Base-by-base conservation (phyloP, 1,140 invertebrate genomes). In the Cylas formicarius region DNA sequence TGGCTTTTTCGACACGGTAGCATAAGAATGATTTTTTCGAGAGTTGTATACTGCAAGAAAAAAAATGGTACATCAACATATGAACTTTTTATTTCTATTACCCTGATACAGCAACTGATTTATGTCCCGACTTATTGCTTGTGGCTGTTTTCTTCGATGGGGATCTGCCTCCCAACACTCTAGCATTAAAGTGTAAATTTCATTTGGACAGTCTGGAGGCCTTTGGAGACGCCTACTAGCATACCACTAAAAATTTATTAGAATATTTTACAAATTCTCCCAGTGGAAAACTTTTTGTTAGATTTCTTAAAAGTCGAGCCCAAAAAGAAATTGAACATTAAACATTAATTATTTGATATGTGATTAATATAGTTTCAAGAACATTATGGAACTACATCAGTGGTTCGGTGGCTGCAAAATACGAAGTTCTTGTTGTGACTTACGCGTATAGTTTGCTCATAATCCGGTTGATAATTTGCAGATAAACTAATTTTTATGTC, bases 131-230 rank as follows among this genome's bases (percentile, higher is more conserved):
- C 86, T 82, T 49, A 88, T 79, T 27, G 78, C 78, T 65, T 90
- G 86, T 28, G 86, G 83, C 50, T 80, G 76, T 62, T 84, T 85
- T 9, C 83, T 67, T 13, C 68, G 66, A 19, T 79, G 74, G 2
- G 80, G 80, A 56, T 86, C 77, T 14, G 76, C 62, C 42, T 80
- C 74, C 95, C 95, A 99, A 56, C 92, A 92, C 54, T 88, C 81
- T 11, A 71, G 65, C 76, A 97, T 92, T 14, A 97, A 69, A 47
- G 75, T 69, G 64, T 86, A 92, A 32, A 98, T 81, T 57, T 87
- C 84, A 2, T 66, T 46, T 11, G 90, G 87, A 65, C 91, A 96
- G 6, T 71, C 70, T 48, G 70, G 67, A 5, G 93, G 91, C 23
- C 72, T 69, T 50, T 75, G 78, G 58, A 97, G 71, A 49, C 82